Conservation (phyloP, 1,140 invertebrate species). For the Drosophila virilis region DNA sequence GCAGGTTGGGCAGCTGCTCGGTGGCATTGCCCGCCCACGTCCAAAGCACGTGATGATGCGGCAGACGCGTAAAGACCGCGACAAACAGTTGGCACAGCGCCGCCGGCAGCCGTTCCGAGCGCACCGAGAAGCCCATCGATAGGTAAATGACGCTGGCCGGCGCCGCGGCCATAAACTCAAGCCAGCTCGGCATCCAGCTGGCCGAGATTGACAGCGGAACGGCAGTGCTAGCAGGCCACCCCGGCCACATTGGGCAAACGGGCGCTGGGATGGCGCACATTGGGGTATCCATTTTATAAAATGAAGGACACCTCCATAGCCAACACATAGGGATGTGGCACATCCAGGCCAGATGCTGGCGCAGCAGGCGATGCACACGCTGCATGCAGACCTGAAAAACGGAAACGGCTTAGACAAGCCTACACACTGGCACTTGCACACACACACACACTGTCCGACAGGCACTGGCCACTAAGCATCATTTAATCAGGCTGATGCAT, state of each 20-base stretch:
- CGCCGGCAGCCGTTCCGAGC: constrained; percentile 87
- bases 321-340: constrained; percentile 86
- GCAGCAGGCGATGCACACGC: constrained; percentile 85
- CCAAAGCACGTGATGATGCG: constrained; percentile 89
- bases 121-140: constrained; percentile 90
- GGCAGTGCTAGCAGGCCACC: constrained; percentile 90
- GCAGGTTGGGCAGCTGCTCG: constrained; percentile 77
- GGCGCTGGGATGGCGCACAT: constrained; percentile 88
- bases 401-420: constrained; percentile 16
- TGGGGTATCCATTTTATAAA: constrained; percentile 89
- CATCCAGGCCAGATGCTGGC: constrained; percentile 85
- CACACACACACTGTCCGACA: not conserved
- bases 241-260: constrained; percentile 90
- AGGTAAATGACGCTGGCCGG: constrained; percentile 90
- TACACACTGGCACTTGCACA: constrained; percentile 7
- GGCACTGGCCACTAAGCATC: constrained; percentile 61
- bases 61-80: constrained; percentile 88
- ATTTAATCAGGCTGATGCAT: constrained; percentile 73
- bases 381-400: constrained; percentile 69
- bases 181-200: constrained; percentile 70
- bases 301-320: constrained; percentile 88
- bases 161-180: constrained; percentile 86
- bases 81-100: constrained; percentile 87
- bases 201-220: constrained; percentile 85
- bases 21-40: constrained; percentile 91